A percentile compares a stretch with the other conserved stretches of the same genome.
Conservation (phyloP, 1,140 invertebrate genomes). For the Frieseomelitta varia region DNA sequence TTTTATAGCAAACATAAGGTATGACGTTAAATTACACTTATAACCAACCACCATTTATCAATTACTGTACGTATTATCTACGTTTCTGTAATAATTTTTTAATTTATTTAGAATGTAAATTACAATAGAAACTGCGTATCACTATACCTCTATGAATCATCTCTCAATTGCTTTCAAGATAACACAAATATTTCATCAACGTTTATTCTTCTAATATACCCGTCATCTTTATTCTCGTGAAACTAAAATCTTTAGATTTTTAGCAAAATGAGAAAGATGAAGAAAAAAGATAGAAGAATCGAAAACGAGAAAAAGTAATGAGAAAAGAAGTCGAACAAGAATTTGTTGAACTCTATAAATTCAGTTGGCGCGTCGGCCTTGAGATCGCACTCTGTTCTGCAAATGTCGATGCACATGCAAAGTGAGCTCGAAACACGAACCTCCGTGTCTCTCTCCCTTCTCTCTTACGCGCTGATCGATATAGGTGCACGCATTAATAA, state of each 20-base stretch:
- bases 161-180: background rate
- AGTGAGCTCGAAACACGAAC: conserved; percentile 20
- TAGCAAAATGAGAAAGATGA: background rate
- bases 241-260: background rate
- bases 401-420: conserved; percentile 57
- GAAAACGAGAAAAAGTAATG: background rate
- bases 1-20: background rate
- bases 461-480: conserved; percentile 40
- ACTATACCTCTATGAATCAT: background rate
- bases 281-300: background rate
- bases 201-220: background rate
- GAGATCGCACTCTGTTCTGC: conserved; percentile 43
- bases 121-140: background rate
- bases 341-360: conserved; percentile 53
- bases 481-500: conserved; percentile 49
- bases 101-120: conserved; percentile 14
- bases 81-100: background rate
- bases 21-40: no score
- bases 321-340: conserved; percentile 12
- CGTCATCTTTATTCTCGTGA: background rate
- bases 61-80: background rate
- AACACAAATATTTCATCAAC: background rate
- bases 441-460: conserved; percentile 14
- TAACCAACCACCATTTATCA: background rate
- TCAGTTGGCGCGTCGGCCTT: conserved; percentile 51